Base-by-base conservation (phyloP, 2,888 invertebrate species). In the Lampropteryx suffumata region DNA sequence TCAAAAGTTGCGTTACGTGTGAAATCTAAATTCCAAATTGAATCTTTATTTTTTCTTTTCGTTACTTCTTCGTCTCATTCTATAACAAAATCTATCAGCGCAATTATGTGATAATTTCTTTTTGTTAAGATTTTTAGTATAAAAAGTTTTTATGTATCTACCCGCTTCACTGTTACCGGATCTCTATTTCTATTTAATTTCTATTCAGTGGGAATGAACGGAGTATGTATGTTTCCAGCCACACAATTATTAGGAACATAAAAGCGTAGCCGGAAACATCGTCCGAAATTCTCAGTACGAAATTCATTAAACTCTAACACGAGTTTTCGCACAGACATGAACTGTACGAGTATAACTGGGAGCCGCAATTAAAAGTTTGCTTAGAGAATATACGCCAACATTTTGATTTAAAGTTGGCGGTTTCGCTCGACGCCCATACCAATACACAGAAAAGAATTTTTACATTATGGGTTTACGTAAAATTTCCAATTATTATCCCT, bases 361-460 rank as follows among this genome's bases (percentile, higher is more conserved):
- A 67, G 69, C 81, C 82, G 83, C 85, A 89, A 88, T 89, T 87
- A 88, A 88, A 88, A 87, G 84, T 88, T 87, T 73, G 69, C 70
- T 73, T 67, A 66, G 77, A 72, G 78, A 72, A 80, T 82, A 82
- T 80, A 79, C 75, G 79, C 75, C 68, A 80, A 82, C 79, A 78
- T 83, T 87, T 82, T 84, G 83, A 86, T 86, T 83, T 82, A 84
- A 82, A 87, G 79, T 86, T 85, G 65, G 76, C 65, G 76, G 77
- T 72, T 74, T 58, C 63, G 64, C 57, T 67, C 69, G 66, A 69
- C 76, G 69, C 73, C 67, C 68, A 63, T 57, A 46, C 32, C 40
- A 40, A 42, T 27, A 43, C 37, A 26, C 43, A 51, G 51, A 57
- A 40, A 52, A 55, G 46, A 57, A 64, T 68, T 73, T 73, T 70